Evolutionary conservation across 2,888 invertebrate species (phyloP), one percentile per base, ranked within the genome.

Genomic region (Gryllus longicercus): DNA sequence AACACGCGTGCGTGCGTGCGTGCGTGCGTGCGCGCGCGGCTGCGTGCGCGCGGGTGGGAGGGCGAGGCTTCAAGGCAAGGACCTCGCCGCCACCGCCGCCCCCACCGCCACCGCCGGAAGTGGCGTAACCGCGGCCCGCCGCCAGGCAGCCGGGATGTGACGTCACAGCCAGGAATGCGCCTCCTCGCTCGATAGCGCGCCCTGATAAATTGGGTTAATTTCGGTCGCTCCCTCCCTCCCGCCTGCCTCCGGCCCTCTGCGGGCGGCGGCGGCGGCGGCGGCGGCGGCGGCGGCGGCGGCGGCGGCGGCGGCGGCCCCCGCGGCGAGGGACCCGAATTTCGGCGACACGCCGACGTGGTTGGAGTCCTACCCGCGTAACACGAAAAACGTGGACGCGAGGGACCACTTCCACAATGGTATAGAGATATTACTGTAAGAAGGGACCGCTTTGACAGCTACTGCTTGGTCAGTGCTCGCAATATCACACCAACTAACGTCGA

Each of bases 111-210:
- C 38, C 38, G 38, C 63, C 63, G 63, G 63, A 63, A 63, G 63
- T 63, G 63, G 63, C 63, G 63, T 63, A 63, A 63, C 63, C 63
- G n/a, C 63, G 63, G 63, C 38, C 38, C 38, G 38, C 63, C 63
- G 63, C 63, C 63, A 63, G 63, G 63, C 63, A n/a, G 63, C 63
- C 63, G 63, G 63, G 63, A 63, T 63, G n/a, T 63, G 63, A 63
- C 63, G 63, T 63, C 63, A 63, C 63, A 18, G 38, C 63, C 16
- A 18, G 63, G 63, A 63, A 63, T 63, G 63, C n/a, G 63, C 63
- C 63, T 63, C 63, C 16, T 63, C 63, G 63, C 63, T n/a, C 63
- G 10, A 63, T 63, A 16, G 63, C 63, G 63, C 63, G 63, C n/a
- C 63, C 63, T 63, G 63, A 63, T 63, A 63, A 63, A 63, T 63